phyloP scores from a whole-genome alignment of 2,113 vertebrate genomes.

The Anhinga rufa region DNA sequence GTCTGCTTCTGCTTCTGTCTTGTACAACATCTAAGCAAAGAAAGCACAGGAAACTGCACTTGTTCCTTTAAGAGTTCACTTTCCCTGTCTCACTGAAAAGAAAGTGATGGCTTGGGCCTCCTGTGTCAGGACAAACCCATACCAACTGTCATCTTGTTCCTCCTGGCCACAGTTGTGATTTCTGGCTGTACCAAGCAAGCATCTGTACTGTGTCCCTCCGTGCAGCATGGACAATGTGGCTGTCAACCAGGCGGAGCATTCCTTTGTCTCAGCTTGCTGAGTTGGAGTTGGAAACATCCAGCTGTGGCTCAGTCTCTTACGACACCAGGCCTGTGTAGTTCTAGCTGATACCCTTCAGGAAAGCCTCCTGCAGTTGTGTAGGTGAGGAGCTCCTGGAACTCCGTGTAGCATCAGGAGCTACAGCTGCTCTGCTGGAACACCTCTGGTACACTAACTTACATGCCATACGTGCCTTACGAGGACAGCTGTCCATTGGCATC shows the following conservation, averaged over 20 bases:
- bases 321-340: not conserved
- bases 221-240: too few species aligned
- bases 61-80: not conserved
- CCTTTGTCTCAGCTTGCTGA: not conserved
- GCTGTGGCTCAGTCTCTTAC: not conserved
- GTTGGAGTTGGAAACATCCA: not conserved
- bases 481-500: not conserved
- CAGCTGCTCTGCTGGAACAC: not conserved
- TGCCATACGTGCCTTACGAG: not conserved
- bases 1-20: not conserved
- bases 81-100: not conserved
- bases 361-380: not conserved
- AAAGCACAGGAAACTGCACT: not conserved
- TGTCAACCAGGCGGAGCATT: not conserved
- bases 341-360: not conserved
- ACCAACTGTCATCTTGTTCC: not conserved
- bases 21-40: not conserved
- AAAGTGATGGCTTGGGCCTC: not conserved
- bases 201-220: not conserved
- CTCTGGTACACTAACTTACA: not conserved
- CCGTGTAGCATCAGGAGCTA: not conserved
- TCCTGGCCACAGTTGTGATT: not conserved
- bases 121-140: not conserved
- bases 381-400: not conserved
- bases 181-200: not conserved